Base-by-base conservation (phyloP, 1,140 invertebrate genomes). In the Drosophila sproati region DNA sequence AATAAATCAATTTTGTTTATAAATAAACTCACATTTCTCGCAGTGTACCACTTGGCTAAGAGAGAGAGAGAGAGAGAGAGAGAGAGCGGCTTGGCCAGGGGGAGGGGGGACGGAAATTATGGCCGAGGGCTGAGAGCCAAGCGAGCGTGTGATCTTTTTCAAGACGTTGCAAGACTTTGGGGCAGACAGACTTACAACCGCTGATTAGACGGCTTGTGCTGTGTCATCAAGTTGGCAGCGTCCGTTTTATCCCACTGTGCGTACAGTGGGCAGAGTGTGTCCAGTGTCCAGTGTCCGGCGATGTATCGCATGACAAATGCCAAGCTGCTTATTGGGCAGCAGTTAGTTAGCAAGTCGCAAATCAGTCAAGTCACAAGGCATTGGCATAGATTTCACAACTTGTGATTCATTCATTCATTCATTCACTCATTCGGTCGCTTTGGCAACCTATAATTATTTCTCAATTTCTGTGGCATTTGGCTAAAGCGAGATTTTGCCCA, bases 191-290 rank as follows among this genome's bases (percentile, higher is more conserved):
- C 4, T 7, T 8, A 47, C 5, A n/a, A 12, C 48, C 35, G 72
- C 67, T 82, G 77, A 76, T 86, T 86, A 73, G 79, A 74, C 52
- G 52, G 34, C 54, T 87, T 69, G 41, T n/a, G 45, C 68, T 78
- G 86, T 85, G 82, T 85, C 74, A 77, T 59, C 82, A 82, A 86
- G 82, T 86, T 86, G 79, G 82, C 82, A 86, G 82, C 76, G 10
- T 62, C 52, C 69, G 77, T 69, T 83, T 87, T 63, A 77, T 78
- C 57, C 83, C 72, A 70, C 57, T 70, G 72, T 61, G 2, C 10
- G 56, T 34, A 62, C 72, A 74, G 34, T 82, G 61, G 55, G 66
- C 54, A 43, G n/a, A 45, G 70, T 35, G 47, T 76, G 76, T 68
- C 73, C 56, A 66, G 61, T 64, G 56, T 60, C 43, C 66, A 59